Percentiles rank a stretch among this genome's conserved stretches.
phyloP scores from a whole-genome alignment of 2,113 vertebrate genomes.

The Heloderma charlesbogerti region DNA sequence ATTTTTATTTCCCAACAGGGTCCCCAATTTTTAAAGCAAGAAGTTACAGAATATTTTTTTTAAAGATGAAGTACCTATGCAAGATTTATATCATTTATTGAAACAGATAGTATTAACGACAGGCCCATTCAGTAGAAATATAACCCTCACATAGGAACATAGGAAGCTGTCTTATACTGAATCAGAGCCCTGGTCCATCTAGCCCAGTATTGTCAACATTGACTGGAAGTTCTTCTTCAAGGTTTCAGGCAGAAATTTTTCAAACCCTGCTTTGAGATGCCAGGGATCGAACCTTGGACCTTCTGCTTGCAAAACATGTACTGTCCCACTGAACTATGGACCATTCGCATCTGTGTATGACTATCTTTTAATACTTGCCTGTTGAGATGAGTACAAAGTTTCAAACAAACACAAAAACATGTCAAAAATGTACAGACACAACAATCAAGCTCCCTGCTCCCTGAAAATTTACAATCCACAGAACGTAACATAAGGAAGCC shows the following conservation, averaged over 20 bases:
- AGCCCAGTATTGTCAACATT: too few species aligned
- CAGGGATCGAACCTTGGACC: too few species aligned
- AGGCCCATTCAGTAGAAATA: neutral
- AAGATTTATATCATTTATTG: neutral
- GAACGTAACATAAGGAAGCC: neutral
- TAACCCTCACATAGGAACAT: neutral
- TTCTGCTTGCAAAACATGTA: too few species aligned
- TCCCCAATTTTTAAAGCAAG: neutral
- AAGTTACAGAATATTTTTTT: conserved; percentile 14
- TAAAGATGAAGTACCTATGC: neutral
- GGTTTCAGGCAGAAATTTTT: too few species aligned
- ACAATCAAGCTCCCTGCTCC: neutral
- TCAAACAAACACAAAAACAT: neutral
- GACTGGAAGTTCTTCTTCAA: too few species aligned
- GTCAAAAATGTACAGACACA: neutral
- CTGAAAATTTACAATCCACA: neutral
- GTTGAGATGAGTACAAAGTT: neutral
- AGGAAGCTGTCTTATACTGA: too few species aligned
- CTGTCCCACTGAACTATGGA: too few species aligned
- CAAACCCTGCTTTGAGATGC: too few species aligned
- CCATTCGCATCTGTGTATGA: too few species aligned
- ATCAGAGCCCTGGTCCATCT: too few species aligned
- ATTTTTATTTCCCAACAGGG: conserved; percentile 24
- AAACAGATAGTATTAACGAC: neutral
- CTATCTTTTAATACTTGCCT: too few species aligned